These are phyloP conservation scores for Cordilura impudica DNA, from an alignment of 2,888 invertebrate genomes.

Conservation along the genomic window DNA sequence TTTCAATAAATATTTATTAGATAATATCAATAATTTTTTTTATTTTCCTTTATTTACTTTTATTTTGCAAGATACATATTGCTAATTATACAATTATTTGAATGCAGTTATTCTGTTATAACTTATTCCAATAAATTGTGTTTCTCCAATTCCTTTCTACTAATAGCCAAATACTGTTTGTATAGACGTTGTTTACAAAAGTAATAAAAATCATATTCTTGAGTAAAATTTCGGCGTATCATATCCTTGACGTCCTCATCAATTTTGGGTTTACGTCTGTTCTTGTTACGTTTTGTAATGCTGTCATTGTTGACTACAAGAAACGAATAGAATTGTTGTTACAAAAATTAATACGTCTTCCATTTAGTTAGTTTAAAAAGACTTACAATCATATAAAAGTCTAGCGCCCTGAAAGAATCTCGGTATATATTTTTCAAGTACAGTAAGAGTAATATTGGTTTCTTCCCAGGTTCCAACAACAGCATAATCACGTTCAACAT, in stretches of 20 bases:
- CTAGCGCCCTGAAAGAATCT: constrained; percentile 86
- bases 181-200: constrained; percentile 68
- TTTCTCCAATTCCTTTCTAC: constrained; percentile 65
- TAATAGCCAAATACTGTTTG: constrained; percentile 67
- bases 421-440: constrained; percentile 81
- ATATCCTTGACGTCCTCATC: constrained; percentile 62
- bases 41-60: background rate
- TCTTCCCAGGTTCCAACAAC: constrained; percentile 94
- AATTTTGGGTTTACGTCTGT: constrained; percentile 68
- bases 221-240: constrained; percentile 65
- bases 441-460: constrained; percentile 89
- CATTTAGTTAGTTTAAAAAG: constrained; percentile 12
- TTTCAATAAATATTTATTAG: background rate
- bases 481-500: constrained; percentile 90
- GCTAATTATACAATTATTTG: constrained; percentile 35
- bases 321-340: background rate
- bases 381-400: constrained; percentile 86
- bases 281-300: constrained; percentile 62
- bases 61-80: too few species aligned
- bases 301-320: background rate
- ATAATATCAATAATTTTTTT: background rate
- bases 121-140: constrained; percentile 52
- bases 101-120: background rate
- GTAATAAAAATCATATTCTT: constrained; percentile 68
- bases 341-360: background rate